Percentiles rank a stretch among this genome's conserved stretches.
Conservation (phyloP, 1,140 invertebrate genomes). For the Caenorhabditis tropicalis region DNA sequence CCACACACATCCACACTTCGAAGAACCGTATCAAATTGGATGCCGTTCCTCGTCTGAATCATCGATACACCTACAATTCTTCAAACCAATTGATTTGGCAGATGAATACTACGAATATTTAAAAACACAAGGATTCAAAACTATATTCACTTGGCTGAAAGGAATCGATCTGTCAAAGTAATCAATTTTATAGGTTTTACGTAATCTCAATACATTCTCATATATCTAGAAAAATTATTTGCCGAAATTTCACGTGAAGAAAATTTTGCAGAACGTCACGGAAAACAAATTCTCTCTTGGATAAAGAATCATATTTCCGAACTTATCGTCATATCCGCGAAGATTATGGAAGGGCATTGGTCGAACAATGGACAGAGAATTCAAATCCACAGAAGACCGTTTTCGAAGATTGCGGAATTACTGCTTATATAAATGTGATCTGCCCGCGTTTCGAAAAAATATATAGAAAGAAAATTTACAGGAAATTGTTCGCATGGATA, state of each 20-base stretch:
- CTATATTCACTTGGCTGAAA: conserved; percentile 39
- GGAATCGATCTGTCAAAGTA: conserved; percentile 20
- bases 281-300: conserved; percentile 46
- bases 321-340: conserved; percentile 51
- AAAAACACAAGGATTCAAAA: background rate
- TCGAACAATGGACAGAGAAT: conserved; percentile 46
- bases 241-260: no score
- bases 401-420: conserved; percentile 94
- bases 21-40: conserved; percentile 5
- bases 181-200: no score
- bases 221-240: no score
- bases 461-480: background rate
- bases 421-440: conserved; percentile 83
- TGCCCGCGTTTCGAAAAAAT: no score
- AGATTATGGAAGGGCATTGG: background rate
- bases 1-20: conserved; percentile 28
- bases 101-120: background rate
- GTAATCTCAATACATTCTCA: no score
- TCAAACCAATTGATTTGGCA: background rate
- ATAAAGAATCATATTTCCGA: conserved; percentile 48
- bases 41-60: background rate
- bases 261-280: background rate
- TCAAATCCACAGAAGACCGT: conserved; percentile 84
- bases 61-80: background rate
- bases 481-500: background rate